A percentile compares a stretch with the other conserved stretches of the same genome.
Conservation (phyloP, 1,140 invertebrate genomes). For the Oncopeltus fasciatus region DNA sequence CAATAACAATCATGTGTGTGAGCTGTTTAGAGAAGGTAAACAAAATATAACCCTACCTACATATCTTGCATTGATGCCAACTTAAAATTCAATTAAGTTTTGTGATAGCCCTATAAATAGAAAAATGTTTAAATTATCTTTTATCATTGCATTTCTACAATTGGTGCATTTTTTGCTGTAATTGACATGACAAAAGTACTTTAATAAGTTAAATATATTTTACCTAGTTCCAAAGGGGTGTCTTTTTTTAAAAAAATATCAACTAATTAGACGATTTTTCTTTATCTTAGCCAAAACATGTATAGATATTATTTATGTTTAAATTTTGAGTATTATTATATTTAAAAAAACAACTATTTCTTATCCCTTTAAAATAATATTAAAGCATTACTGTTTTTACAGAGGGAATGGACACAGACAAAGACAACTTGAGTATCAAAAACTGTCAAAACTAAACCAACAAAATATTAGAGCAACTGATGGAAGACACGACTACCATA, state of each 20-base stretch:
- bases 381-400: conserved; percentile 5
- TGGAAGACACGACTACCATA: conserved; percentile 5
- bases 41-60: too few species aligned
- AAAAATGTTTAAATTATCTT: too few species aligned
- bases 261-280: neutral
- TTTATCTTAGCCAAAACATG: neutral
- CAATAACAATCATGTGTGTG: too few species aligned
- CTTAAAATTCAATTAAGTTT: too few species aligned
- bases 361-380: neutral
- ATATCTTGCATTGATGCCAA: too few species aligned
- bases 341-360: neutral
- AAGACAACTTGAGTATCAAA: conserved; percentile 5
- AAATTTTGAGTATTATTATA: neutral
- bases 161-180: too few species aligned
- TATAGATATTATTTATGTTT: neutral
- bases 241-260: neutral
- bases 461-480: neutral
- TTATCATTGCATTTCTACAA: too few species aligned
- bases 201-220: neutral
- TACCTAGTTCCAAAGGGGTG: neutral
- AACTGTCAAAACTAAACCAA: conserved; percentile 4
- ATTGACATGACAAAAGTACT: too few species aligned
- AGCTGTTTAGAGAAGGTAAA: too few species aligned
- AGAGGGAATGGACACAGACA: conserved; percentile 8
- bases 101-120: too few species aligned